These are phyloP conservation scores for Leiothrix lutea DNA, from an alignment of 2,113 vertebrate genomes.

Conservation along the genomic window DNA sequence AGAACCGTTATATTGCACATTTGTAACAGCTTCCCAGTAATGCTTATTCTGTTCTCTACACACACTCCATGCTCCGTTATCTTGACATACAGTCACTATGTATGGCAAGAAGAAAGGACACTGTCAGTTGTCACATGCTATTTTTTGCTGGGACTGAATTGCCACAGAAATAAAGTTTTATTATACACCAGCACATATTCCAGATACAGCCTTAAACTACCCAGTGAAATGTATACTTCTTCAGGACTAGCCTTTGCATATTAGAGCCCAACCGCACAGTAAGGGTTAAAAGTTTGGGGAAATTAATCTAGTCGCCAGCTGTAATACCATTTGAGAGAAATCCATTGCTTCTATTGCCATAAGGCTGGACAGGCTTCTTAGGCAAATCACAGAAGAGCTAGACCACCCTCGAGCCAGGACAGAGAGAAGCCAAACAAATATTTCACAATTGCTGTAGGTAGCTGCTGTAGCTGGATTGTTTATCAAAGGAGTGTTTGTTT, in stretches of 20 bases:
- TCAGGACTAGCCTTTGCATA: neutral
- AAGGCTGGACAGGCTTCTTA: neutral
- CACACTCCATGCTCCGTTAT: neutral
- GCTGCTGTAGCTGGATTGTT: neutral
- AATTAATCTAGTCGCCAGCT: neutral
- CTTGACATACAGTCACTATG: neutral
- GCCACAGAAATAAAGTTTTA: neutral
- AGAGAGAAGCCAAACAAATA: neutral
- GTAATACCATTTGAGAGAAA: neutral
- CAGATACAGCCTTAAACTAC: neutral
- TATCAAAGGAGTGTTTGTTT: neutral
- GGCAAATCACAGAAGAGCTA: neutral
- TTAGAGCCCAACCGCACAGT: neutral
- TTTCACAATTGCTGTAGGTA: neutral
- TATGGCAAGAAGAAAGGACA: neutral
- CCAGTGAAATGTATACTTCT: neutral
- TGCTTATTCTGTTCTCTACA: neutral
- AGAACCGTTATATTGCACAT: neutral
- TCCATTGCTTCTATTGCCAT: neutral
- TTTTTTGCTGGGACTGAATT: neutral
- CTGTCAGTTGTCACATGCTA: neutral
- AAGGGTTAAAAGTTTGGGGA: neutral
- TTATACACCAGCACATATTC: neutral
- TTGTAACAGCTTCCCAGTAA: neutral
- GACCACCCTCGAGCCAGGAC: neutral